Conservation (phyloP, 2,113 vertebrate species). For the Nettapus auritus region DNA sequence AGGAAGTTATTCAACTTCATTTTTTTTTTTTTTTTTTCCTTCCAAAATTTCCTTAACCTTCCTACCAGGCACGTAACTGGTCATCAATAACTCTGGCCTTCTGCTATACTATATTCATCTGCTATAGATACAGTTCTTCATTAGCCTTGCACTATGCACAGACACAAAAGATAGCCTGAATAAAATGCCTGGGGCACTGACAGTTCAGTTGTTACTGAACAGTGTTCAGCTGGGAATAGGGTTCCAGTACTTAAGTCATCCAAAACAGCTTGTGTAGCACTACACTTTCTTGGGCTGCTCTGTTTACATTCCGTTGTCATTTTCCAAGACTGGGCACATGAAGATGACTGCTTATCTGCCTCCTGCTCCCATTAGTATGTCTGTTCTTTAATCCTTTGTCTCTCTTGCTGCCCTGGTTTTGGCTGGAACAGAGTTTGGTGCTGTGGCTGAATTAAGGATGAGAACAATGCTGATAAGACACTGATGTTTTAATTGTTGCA, state of each 20-base stretch:
- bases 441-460: too few species aligned
- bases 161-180: background rate
- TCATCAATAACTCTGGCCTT: background rate
- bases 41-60: background rate
- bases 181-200: background rate
- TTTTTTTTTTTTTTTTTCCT: too few species aligned
- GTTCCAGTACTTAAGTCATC: background rate
- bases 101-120: background rate
- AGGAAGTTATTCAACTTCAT: fast-evolving
- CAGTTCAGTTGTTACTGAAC: fast-evolving
- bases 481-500: too few species aligned
- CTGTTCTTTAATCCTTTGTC: background rate
- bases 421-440: too few species aligned
- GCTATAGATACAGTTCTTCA: background rate
- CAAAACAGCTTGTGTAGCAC: background rate
- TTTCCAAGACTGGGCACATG: background rate
- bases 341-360: background rate
- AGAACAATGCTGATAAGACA: too few species aligned
- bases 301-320: background rate
- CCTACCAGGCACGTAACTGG: background rate
- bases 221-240: fast-evolving
- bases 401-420: background rate
- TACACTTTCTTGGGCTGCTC: background rate
- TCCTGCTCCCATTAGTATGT: background rate
- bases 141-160: background rate